A percentile compares a stretch with the other conserved stretches of the same genome.
These are phyloP conservation scores for Chelonia mydas DNA, from an alignment of 2,797 vertebrate genomes.

Conservation along the genomic window DNA sequence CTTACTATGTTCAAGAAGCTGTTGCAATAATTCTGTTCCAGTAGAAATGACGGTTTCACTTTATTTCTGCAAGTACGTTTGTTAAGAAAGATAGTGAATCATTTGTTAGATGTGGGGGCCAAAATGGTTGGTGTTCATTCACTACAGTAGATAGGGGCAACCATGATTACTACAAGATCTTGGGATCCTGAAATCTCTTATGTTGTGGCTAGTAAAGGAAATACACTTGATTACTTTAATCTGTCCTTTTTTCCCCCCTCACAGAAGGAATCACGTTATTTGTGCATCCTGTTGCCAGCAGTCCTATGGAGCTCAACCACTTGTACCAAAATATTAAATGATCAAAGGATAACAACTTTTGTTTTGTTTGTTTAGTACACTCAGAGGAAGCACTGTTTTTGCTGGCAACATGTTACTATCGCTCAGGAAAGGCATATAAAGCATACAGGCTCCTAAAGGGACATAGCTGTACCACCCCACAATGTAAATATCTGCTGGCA, in stretches of 20 bases:
- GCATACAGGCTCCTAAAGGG: slow-evolving; percentile 97
- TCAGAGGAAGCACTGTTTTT: slow-evolving; percentile 96
- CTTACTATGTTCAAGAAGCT: background rate
- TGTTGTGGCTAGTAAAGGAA: background rate
- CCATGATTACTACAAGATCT: background rate
- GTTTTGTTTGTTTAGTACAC: slow-evolving; percentile 81
- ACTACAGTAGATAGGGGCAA: background rate
- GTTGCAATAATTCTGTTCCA: background rate
- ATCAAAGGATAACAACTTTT: background rate
- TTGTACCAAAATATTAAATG: background rate
- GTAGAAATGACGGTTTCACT: background rate
- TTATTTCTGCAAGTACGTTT: background rate
- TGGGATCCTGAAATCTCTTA: fast-evolving
- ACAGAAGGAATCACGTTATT: background rate
- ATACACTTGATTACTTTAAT: background rate
- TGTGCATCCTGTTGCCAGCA: background rate
- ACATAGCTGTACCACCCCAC: slow-evolving; percentile 95
- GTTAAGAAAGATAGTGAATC: background rate
- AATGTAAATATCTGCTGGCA: slow-evolving; percentile 97
- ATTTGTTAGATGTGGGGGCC: background rate
- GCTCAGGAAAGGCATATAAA: slow-evolving; percentile 98
- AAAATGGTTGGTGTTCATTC: background rate
- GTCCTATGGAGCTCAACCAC: background rate
- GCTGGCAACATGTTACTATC: slow-evolving; percentile 97
- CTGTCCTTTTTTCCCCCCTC: background rate